Evolutionary conservation across 2,797 vertebrate genomes (phyloP).

Genomic region (Lithobates pipiens): DNA sequence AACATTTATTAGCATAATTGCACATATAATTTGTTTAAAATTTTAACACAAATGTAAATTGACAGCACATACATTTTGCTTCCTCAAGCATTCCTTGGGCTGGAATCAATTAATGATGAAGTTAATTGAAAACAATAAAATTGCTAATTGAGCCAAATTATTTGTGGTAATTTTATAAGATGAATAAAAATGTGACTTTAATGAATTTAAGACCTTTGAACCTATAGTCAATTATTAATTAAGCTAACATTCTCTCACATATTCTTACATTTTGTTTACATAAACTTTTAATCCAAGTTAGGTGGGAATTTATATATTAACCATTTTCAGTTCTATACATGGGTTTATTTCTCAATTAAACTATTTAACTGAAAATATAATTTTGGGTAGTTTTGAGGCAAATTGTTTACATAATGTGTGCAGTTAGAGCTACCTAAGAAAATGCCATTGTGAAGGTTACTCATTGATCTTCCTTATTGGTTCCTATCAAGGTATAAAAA

Average conservation of each 20-base stretch:
- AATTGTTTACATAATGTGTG: too few species aligned
- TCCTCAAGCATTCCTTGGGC: conserved; percentile 61
- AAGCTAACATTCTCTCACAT: conserved; percentile 1
- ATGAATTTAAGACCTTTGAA: conserved; percentile 64
- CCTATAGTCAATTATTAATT: conserved; percentile 38
- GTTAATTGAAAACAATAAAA: conserved; percentile 70
- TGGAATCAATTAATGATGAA: conserved; percentile 70
- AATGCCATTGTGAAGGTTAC: too few species aligned
- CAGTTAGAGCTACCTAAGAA: too few species aligned
- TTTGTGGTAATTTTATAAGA: conserved; percentile 65
- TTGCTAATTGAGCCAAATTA: conserved; percentile 69
- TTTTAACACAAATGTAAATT: conserved; percentile 63
- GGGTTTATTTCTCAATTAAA: too few species aligned
- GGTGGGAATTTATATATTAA: not conserved
- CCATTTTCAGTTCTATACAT: too few species aligned
- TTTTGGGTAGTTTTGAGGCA: too few species aligned
- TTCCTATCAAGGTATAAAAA: too few species aligned
- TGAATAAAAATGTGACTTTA: conserved; percentile 65
- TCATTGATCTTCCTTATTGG: too few species aligned
- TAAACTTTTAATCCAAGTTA: conserved; percentile 1
- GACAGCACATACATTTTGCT: conserved; percentile 50
- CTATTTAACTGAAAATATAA: too few species aligned
- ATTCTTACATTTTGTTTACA: conserved; percentile 14
- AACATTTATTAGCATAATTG: conserved; percentile 47
- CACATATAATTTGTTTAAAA: conserved; percentile 45